These are phyloP conservation scores for Tetramorium parvispinum DNA, from an alignment of 1,140 invertebrate species.

Conservation along the genomic window DNA sequence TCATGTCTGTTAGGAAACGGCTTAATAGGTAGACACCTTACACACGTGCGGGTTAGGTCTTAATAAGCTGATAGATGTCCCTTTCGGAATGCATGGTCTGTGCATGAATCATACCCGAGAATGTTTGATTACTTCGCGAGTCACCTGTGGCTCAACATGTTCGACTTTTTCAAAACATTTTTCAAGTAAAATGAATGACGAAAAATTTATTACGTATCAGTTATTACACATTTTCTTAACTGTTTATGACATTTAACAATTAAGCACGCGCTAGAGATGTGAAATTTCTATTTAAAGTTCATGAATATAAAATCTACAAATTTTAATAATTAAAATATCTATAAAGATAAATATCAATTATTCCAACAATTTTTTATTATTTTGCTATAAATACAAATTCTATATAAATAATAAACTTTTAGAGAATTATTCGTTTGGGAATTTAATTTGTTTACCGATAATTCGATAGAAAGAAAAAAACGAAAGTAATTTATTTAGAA, in stretches of 20 bases:
- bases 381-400: neutral
- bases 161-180: slow-evolving; percentile 10
- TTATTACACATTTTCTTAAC: neutral
- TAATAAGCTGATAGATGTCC: slow-evolving; percentile 61
- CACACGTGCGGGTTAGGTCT: slow-evolving; percentile 21
- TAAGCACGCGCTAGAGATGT: neutral
- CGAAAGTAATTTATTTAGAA: neutral
- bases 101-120: slow-evolving; percentile 51
- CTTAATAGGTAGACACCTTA: slow-evolving; percentile 11
- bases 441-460: neutral
- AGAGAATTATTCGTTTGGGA: neutral
- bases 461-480: neutral
- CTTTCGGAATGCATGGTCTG: slow-evolving; percentile 44
- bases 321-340: neutral
- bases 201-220: neutral
- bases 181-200: neutral
- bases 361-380: neutral
- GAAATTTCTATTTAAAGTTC: neutral
- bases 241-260: neutral
- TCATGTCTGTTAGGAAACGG: slow-evolving; percentile 43
- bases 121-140: slow-evolving; percentile 38
- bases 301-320: neutral
- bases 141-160: slow-evolving; percentile 45
- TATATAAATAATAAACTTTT: neutral
- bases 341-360: neutral